Percentiles rank a stretch among this genome's conserved stretches.
phyloP scores from a whole-genome alignment of 1,140 invertebrate species.

The Ptiloglossa arizonensis region DNA sequence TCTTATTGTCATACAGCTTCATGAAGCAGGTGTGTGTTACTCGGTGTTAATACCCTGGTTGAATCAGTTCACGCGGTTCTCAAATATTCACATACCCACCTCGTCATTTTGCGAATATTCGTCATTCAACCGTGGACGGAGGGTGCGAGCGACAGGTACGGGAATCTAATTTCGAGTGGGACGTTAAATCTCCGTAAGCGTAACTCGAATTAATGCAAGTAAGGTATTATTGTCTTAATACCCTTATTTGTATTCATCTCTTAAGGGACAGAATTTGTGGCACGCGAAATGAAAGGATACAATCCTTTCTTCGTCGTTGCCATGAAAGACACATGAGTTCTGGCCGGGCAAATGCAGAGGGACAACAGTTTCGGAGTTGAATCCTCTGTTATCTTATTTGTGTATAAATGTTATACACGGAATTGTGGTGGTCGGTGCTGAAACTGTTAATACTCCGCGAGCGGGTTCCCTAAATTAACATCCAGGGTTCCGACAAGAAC shows the following conservation, averaged over 20 bases:
- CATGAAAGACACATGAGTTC: conserved; percentile 49
- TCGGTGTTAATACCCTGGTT: conserved; percentile 1
- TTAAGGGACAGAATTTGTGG: conserved; percentile 26
- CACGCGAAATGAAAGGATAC: conserved; percentile 26
- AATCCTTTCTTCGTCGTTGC: conserved; percentile 36
- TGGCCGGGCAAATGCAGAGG: background rate
- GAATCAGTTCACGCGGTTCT: conserved; percentile 3
- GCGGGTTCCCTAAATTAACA: background rate
- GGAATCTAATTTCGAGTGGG: conserved; percentile 26
- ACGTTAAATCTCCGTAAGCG: conserved; percentile 14
- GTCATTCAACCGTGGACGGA: background rate
- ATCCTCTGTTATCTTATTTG: background rate
- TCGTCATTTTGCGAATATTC: conserved; percentile 17
- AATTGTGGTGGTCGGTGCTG: background rate
- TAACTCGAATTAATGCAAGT: conserved; percentile 29
- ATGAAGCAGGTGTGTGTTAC: conserved; percentile 42
- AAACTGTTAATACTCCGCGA: background rate
- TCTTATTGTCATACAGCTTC: conserved; percentile 58
- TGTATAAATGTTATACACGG: no score
- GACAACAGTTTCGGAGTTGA: background rate
- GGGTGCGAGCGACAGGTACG: background rate
- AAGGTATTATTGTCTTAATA: conserved; percentile 58
- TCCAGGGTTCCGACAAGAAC: background rate
- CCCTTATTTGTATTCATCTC: conserved; percentile 67
- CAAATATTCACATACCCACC: conserved; percentile 35